Conservation (phyloP, 2,113 vertebrate species). For the Hylia prasina region DNA sequence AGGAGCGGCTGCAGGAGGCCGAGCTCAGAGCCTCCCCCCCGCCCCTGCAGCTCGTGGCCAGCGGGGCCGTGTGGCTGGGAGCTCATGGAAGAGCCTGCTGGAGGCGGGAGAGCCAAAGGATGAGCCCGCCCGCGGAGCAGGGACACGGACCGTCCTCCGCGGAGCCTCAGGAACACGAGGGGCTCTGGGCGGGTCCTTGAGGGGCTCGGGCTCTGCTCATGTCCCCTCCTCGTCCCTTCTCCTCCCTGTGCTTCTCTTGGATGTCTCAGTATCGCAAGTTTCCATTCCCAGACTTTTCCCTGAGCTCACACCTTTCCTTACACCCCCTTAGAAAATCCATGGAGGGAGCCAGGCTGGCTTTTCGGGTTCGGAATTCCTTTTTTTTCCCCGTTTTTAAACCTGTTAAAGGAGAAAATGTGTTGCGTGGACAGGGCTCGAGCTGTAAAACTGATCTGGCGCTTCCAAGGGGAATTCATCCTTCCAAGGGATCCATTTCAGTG, state of each 20-base stretch:
- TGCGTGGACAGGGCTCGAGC: neutral
- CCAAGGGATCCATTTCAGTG: neutral
- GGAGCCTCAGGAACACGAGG: neutral
- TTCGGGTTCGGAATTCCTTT: neutral
- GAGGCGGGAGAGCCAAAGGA: slow-evolving; percentile 16
- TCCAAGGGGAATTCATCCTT: neutral
- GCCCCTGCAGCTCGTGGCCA: slow-evolving; percentile 83
- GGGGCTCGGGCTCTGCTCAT: neutral
- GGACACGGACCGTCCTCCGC: neutral
- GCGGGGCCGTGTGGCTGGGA: slow-evolving; percentile 69
- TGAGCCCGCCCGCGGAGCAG: neutral
- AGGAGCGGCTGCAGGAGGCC: slow-evolving; percentile 74
- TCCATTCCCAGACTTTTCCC: neutral
- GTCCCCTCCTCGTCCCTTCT: neutral
- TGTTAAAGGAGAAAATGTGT: neutral
- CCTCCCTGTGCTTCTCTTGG: neutral
- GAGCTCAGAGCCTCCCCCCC: slow-evolving; percentile 80
- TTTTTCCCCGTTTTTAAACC: neutral
- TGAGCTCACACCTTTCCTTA: neutral
- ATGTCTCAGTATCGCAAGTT: neutral
- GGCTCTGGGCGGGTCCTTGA: neutral
- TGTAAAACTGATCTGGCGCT: neutral
- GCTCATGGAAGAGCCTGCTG: slow-evolving; percentile 68
- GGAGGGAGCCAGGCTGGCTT: neutral
- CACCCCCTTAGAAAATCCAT: neutral